Conservation (phyloP, 2,888 invertebrate genomes). For the Diaperis boleti region DNA sequence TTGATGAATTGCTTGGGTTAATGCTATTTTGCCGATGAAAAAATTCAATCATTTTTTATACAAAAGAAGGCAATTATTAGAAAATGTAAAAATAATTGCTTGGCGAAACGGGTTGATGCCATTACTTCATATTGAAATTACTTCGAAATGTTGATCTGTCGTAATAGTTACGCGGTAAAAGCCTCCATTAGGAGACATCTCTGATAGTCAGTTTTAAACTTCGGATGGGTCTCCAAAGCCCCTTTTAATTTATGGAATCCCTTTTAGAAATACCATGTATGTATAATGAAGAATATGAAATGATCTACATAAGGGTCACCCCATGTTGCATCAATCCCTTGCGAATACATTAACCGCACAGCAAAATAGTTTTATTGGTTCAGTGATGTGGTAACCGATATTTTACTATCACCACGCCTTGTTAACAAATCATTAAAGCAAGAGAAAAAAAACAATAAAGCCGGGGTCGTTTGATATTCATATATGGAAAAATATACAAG, state of each 20-base stretch:
- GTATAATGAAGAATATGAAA: conserved; percentile 37
- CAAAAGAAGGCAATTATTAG: conserved; percentile 11
- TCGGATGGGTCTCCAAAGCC: conserved; percentile 30
- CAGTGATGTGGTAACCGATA: conserved; percentile 2
- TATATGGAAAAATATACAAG: conserved; percentile 30
- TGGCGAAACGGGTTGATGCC: conserved; percentile 1
- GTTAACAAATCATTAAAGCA: neutral
- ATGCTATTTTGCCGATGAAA: conserved; percentile 17
- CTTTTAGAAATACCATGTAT: conserved; percentile 31
- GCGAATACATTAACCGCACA: conserved; percentile 24
- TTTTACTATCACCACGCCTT: neutral
- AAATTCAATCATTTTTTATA: conserved; percentile 13
- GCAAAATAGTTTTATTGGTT: conserved; percentile 12
- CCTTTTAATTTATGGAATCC: conserved; percentile 24
- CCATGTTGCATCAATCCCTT: conserved; percentile 21
- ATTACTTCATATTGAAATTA: conserved; percentile 5
- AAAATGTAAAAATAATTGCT: conserved; percentile 1
- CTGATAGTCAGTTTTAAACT: conserved; percentile 36
- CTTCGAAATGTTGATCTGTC: conserved; percentile 24
- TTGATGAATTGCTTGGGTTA: conserved; percentile 20
- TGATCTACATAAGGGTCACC: conserved; percentile 32
- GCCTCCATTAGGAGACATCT: conserved; percentile 32
- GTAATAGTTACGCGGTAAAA: conserved; percentile 30
- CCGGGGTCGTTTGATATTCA: conserved; percentile 22
- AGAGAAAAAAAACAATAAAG: conserved; percentile 14